phyloP scores from a whole-genome alignment of 2,797 vertebrate species.

The Clarias pachynema region DNA sequence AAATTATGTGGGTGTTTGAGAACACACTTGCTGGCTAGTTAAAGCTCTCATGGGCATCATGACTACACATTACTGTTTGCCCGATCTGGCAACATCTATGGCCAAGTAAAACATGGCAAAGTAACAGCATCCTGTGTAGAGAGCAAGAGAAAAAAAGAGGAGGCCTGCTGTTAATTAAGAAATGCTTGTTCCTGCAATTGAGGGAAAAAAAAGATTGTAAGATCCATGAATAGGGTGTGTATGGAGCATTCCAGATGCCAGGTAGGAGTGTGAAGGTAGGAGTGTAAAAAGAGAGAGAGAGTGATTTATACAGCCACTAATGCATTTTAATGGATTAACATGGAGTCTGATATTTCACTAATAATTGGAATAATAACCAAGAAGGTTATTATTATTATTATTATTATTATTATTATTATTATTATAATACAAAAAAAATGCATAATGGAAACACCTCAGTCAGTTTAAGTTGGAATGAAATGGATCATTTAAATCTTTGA shows the following conservation, averaged over 20 bases:
- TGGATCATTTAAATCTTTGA: too few species aligned
- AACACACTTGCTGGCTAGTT: constrained; percentile 10
- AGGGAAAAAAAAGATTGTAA: constrained; percentile 21
- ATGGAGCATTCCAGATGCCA: constrained; percentile 26
- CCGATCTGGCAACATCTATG: constrained; percentile 17
- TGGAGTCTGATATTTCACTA: too few species aligned
- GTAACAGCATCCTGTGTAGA: constrained; percentile 28
- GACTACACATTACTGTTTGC: constrained; percentile 22
- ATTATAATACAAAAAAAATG: too few species aligned
- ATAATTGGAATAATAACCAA: too few species aligned
- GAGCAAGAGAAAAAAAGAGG: constrained; percentile 1
- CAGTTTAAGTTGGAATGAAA: too few species aligned
- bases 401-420: too few species aligned
- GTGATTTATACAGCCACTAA: too few species aligned
- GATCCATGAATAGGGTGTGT: constrained; percentile 35
- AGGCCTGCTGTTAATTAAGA: constrained; percentile 36
- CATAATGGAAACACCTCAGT: too few species aligned
- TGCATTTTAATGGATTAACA: too few species aligned
- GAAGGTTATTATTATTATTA: too few species aligned
- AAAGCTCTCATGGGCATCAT: constrained; percentile 28
- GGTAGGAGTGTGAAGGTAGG: neutral
- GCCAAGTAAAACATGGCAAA: constrained; percentile 46
- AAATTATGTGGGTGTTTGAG: neutral
- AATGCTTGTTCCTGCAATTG: constrained; percentile 38
- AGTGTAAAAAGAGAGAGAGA: neutral